phyloP scores from a whole-genome alignment of 2,797 vertebrate genomes.

The Eulemur rubriventer region DNA sequence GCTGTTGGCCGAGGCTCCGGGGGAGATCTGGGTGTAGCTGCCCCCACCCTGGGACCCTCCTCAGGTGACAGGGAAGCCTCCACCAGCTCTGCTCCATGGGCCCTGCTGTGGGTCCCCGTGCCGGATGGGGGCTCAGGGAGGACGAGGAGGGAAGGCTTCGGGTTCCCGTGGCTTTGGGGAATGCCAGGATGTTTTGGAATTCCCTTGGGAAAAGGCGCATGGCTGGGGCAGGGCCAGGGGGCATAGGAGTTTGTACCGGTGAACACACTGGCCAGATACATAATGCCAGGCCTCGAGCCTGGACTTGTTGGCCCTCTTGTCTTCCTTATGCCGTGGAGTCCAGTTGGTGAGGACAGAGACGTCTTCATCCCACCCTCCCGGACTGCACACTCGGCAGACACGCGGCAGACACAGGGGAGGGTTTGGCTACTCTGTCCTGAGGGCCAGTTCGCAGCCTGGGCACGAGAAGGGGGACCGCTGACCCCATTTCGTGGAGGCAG shows the following conservation, averaged over 20 bases:
- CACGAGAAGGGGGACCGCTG: not conserved
- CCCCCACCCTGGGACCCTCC: not conserved
- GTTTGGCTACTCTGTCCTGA: rapidly evolving
- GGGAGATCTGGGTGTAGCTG: rapidly evolving
- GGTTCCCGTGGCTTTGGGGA: rapidly evolving
- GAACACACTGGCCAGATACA: rapidly evolving
- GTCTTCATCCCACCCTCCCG: rapidly evolving
- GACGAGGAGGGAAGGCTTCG: not conserved
- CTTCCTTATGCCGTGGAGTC: rapidly evolving
- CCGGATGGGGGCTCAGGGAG: no score
- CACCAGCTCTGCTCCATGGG: not conserved
- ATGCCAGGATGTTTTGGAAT: no score
- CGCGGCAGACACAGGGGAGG: no score
- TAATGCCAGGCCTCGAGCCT: not conserved
- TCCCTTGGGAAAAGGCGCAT: not conserved
- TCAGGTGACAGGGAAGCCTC: no score
- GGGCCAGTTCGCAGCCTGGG: rapidly evolving
- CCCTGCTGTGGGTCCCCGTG: not conserved
- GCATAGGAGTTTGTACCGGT: rapidly evolving
- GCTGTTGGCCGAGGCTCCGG: not conserved
- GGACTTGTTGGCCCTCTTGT: rapidly evolving
- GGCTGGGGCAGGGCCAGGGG: rapidly evolving
- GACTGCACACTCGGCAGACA: rapidly evolving
- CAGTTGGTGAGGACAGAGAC: not conserved
- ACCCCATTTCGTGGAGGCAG: not conserved